These are phyloP conservation scores for Xylophagus ater DNA, from an alignment of 2,888 invertebrate genomes.

Conservation along the genomic window DNA sequence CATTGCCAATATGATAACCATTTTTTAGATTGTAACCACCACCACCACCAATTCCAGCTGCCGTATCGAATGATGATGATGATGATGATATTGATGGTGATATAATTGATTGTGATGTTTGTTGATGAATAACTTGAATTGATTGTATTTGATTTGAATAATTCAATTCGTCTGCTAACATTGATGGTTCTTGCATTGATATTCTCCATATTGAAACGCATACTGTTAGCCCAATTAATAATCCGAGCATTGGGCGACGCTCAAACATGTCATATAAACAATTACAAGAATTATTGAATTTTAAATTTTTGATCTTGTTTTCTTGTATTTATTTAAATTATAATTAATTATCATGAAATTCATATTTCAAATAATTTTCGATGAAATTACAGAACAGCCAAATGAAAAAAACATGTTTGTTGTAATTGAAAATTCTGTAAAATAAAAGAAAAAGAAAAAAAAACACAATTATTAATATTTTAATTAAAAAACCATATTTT, in stretches of 20 bases:
- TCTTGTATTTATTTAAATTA: no score
- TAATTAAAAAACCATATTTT: no score
- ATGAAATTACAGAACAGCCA: no score
- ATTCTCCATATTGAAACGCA: constrained; percentile 38
- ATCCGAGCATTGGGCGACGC: constrained; percentile 33
- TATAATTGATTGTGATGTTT: constrained; percentile 12
- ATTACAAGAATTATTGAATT: no score
- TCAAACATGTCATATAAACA: constrained; percentile 36
- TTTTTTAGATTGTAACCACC: constrained; percentile 4
- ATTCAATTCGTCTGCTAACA: constrained; percentile 22
- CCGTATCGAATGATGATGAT: constrained; percentile 1
- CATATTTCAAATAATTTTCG: no score
- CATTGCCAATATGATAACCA: constrained; percentile 12
- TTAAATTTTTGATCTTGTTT: no score
- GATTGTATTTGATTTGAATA: constrained; percentile 15
- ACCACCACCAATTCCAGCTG: background rate
- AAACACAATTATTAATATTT: no score
- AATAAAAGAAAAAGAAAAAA: no score
- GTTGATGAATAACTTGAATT: no score
- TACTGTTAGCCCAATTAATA: constrained; percentile 34
- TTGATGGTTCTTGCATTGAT: constrained; percentile 31
- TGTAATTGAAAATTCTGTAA: no score
- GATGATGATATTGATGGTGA: constrained; percentile 7
- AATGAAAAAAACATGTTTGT: no score
- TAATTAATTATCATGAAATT: no score